phyloP scores from a whole-genome alignment of 2,797 vertebrate genomes.

The Prunella strophiata region DNA sequence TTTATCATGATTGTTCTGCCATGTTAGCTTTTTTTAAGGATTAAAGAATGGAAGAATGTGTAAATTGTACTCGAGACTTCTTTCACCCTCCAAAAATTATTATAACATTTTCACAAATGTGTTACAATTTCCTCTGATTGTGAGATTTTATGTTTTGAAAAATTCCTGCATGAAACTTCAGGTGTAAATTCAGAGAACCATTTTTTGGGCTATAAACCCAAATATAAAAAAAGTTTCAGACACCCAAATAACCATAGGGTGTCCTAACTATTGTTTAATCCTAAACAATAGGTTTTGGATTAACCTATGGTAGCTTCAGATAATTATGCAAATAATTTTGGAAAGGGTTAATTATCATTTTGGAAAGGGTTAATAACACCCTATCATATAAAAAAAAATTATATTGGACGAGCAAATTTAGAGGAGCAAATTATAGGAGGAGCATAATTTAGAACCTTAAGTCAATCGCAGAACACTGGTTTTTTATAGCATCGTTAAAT shows the following conservation, averaged over 20 bases:
- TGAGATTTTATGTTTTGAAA: not conserved
- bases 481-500: not conserved
- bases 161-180: not conserved
- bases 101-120: not conserved
- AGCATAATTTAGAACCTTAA: not conserved
- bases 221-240: not conserved
- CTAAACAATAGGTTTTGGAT: not conserved
- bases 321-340: not conserved
- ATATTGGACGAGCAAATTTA: not conserved
- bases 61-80: not conserved
- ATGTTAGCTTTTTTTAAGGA: not conserved
- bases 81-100: not conserved
- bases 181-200: not conserved
- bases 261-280: not conserved
- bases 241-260: not conserved
- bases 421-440: not conserved
- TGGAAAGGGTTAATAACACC: not conserved
- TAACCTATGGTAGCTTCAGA: not conserved
- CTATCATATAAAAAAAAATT: not conserved
- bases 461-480: not conserved
- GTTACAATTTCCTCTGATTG: not conserved
- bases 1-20: not conserved
- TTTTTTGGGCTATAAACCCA: not conserved
- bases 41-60: not conserved
- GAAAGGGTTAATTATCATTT: not conserved